Evolutionary conservation across 2,113 vertebrate genomes (phyloP).

Genomic region (Solea solea): DNA sequence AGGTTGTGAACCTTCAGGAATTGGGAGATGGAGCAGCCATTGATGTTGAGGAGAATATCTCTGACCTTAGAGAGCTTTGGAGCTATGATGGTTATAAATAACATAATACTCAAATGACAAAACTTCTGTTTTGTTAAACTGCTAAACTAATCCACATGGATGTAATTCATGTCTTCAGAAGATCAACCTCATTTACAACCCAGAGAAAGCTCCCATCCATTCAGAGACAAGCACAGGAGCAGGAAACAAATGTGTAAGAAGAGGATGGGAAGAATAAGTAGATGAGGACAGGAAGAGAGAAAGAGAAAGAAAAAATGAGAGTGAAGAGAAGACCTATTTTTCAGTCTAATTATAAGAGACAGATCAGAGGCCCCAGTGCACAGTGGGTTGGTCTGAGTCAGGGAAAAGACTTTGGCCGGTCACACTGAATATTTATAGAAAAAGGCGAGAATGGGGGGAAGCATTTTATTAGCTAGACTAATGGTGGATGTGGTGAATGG

Average conservation of each 20-base stretch:
- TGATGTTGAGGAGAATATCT: no score
- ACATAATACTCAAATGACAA: background rate
- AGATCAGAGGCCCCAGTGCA: conserved; percentile 65
- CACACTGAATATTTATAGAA: conserved; percentile 76
- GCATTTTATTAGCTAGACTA: conserved; percentile 79
- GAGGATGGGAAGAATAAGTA: conserved; percentile 17
- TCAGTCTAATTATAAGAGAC: conserved; percentile 78
- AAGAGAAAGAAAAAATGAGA: conserved; percentile 18
- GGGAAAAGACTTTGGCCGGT: conserved; percentile 63
- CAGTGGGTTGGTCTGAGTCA: conserved; percentile 72
- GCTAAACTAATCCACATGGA: background rate
- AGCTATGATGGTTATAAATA: no score
- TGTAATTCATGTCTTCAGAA: background rate
- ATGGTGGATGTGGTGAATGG: conserved; percentile 62
- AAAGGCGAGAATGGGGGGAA: conserved; percentile 33
- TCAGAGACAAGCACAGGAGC: background rate
- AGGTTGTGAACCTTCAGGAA: no score
- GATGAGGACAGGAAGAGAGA: conserved; percentile 1
- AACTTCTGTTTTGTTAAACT: background rate
- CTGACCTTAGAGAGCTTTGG: no score
- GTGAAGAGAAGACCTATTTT: conserved; percentile 66
- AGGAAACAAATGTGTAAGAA: conserved; percentile 1
- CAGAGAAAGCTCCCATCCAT: conserved; percentile 28
- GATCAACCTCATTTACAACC: conserved; percentile 36
- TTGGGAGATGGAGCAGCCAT: no score